Evolutionary conservation across 2,888 invertebrate species (phyloP).

Genomic region (Steromphala cineraria): DNA sequence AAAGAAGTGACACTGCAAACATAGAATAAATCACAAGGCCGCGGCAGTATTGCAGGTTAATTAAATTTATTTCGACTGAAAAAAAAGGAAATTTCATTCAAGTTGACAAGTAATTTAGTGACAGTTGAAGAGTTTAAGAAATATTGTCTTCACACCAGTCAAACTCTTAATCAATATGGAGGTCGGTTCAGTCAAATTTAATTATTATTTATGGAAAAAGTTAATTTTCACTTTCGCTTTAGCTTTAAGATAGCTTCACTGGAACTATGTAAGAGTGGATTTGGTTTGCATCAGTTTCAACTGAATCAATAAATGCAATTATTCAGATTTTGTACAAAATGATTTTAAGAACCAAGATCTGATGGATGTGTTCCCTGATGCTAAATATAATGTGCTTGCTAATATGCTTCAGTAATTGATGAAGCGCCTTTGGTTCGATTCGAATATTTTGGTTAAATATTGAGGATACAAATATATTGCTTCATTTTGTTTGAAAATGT

Average conservation of each 20-base stretch:
- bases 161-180: not conserved
- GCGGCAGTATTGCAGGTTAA: not conserved
- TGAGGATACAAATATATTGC: no score
- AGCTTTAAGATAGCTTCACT: not conserved
- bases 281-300: slow-evolving; percentile 3
- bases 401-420: not conserved
- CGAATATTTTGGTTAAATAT: not conserved
- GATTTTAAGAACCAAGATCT: no score
- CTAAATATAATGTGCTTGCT: no score
- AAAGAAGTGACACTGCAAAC: not conserved
- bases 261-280: not conserved
- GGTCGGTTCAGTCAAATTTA: not conserved
- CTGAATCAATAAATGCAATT: slow-evolving; percentile 3
- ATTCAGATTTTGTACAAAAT: not conserved
- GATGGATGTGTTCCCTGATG: no score
- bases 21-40: not conserved
- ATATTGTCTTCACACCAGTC: not conserved
- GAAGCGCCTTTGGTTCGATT: not conserved
- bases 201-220: slow-evolving; percentile 20
- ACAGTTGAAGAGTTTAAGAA: not conserved
- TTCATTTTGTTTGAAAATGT: no score
- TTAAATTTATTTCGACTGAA: slow-evolving; percentile 3
- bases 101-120: not conserved
- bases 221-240: slow-evolving; percentile 9
- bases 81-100: slow-evolving; percentile 3